Evolutionary conservation across 2,888 invertebrate species (phyloP).

Genomic region (Trypoxylon attenuatum): DNA sequence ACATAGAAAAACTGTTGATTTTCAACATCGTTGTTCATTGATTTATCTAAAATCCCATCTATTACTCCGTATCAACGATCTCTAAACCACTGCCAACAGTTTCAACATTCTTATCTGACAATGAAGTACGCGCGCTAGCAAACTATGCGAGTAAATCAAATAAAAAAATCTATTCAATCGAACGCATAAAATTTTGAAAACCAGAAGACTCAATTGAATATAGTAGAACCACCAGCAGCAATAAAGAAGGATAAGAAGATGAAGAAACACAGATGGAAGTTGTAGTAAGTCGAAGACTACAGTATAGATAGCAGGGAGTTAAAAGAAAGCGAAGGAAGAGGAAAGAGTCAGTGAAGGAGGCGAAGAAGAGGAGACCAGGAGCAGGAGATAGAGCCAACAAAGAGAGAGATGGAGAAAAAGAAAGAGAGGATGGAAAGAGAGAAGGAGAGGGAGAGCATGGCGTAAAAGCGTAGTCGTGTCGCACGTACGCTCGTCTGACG

Average conservation of each 20-base stretch:
- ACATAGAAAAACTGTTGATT: too few species aligned
- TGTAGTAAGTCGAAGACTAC: neutral
- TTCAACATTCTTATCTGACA: too few species aligned
- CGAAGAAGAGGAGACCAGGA: constrained; percentile 33
- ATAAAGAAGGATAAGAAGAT: neutral
- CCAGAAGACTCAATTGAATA: neutral
- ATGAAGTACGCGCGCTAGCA: too few species aligned
- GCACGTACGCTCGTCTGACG: constrained; percentile 75
- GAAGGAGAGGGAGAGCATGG: constrained; percentile 55
- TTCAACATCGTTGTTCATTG: too few species aligned
- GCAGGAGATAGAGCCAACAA: constrained; percentile 31
- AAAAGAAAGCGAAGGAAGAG: constrained; percentile 53
- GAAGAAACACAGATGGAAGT: constrained; percentile 26
- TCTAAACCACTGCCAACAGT: too few species aligned
- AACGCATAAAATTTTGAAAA: neutral
- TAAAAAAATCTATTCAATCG: neutral
- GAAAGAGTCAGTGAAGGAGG: constrained; percentile 28
- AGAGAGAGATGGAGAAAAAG: constrained; percentile 12
- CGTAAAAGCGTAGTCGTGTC: constrained; percentile 75
- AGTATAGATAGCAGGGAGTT: constrained; percentile 27
- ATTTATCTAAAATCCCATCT: too few species aligned
- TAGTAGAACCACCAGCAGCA: neutral
- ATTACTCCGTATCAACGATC: too few species aligned
- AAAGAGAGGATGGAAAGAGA: constrained; percentile 22
- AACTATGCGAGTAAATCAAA: too few species aligned